These are phyloP conservation scores for Falco columbarius DNA, from an alignment of 2,797 vertebrate species.

Conservation along the genomic window DNA sequence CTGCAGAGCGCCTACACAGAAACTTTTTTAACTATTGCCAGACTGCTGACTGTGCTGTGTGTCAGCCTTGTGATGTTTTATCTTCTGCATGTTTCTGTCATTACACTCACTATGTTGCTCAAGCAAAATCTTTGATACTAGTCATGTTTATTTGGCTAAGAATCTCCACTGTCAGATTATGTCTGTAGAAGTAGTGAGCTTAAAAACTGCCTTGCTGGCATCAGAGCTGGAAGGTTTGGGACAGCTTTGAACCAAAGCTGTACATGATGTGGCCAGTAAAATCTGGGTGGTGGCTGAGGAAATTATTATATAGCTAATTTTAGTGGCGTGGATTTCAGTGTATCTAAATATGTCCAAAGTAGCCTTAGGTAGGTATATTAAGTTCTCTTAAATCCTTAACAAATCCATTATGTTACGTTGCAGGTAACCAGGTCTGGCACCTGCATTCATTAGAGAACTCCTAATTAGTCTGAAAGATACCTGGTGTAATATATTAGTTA, in stretches of 20 bases:
- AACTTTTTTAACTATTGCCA: constrained; percentile 55
- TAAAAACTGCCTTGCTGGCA: constrained; percentile 47
- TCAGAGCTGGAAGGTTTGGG: not conserved
- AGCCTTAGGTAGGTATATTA: not conserved
- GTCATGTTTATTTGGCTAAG: constrained; percentile 52
- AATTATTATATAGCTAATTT: not conserved
- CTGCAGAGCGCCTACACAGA: constrained; percentile 48
- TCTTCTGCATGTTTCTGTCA: constrained; percentile 48
- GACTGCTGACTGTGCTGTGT: constrained; percentile 27
- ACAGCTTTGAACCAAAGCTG: not conserved
- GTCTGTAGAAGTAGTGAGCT: not conserved
- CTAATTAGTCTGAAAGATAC: not conserved
- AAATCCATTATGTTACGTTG: not conserved
- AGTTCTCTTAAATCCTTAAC: not conserved
- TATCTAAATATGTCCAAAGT: not conserved
- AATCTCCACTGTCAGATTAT: constrained; percentile 23
- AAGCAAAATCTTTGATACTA: constrained; percentile 35
- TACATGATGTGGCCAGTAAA: not conserved
- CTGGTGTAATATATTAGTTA: not conserved
- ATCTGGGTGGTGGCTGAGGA: not conserved
- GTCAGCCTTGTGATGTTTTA: constrained; percentile 47
- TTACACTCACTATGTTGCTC: constrained; percentile 13
- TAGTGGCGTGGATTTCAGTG: not conserved
- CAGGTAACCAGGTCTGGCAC: not conserved
- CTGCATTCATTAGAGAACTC: not conserved